phyloP scores from a whole-genome alignment of 1,140 invertebrate species.

The Acromyrmex echinatior region DNA sequence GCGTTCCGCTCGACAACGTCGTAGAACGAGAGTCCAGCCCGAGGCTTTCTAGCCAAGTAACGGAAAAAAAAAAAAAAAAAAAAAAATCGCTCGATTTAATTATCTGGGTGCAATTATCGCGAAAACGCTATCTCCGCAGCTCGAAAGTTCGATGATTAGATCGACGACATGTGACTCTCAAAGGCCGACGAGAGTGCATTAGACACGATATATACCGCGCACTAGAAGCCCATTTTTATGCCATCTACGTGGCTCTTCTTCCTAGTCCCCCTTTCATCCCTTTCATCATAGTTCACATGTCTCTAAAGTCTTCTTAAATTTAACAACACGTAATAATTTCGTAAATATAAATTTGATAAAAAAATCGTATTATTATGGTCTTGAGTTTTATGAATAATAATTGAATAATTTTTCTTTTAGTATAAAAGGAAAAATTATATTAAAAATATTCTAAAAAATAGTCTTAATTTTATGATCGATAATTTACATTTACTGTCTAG shows the following conservation, averaged over 20 bases:
- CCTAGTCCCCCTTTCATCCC: background rate
- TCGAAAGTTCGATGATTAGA: conserved; percentile 63
- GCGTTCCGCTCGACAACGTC: conserved; percentile 43
- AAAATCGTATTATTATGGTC: background rate
- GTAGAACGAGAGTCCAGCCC: conserved; percentile 31
- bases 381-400: background rate
- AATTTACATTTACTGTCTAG: background rate
- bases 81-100: conserved; percentile 39
- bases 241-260: background rate
- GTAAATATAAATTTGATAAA: background rate
- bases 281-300: background rate
- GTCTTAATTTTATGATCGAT: background rate
- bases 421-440: background rate
- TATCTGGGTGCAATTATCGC: conserved; percentile 46
- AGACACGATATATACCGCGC: background rate
- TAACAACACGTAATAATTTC: background rate
- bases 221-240: background rate
- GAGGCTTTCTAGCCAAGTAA: conserved; percentile 24
- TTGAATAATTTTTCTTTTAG: background rate
- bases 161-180: conserved; percentile 48
- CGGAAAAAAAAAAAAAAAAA: background rate
- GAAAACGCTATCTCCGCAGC: conserved; percentile 24
- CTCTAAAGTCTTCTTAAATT: background rate
- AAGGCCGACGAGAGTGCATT: conserved; percentile 45
- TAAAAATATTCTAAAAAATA: background rate